These are phyloP conservation scores for Bolinopsis microptera DNA, from an alignment of 37 sponge, comb jelly and placozoan species.

Conservation along the genomic window DNA sequence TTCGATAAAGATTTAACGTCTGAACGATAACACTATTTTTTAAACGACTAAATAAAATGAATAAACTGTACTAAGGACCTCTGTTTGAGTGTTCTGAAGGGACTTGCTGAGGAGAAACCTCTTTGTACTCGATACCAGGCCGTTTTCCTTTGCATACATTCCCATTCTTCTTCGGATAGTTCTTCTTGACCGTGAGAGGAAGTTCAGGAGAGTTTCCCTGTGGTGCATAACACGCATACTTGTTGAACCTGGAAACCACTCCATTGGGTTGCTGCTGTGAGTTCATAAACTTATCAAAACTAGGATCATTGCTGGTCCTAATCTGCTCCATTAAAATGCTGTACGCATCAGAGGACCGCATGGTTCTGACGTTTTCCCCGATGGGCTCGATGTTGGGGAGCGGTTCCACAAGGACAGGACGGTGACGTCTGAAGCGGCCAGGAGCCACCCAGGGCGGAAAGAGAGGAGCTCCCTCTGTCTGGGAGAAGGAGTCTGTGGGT, in stretches of 20 bases:
- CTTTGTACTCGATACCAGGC: slow-evolving; percentile 58
- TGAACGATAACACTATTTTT: too few relatives aligned
- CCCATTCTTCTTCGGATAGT: slow-evolving; percentile 23
- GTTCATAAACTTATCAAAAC: slow-evolving; percentile 60
- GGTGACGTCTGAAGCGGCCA: not conserved
- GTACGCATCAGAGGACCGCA: slow-evolving; percentile 62
- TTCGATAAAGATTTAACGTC: too few relatives aligned
- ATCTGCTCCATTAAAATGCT: slow-evolving; percentile 58
- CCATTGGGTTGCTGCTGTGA: slow-evolving; percentile 22
- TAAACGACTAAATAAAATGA: too few relatives aligned
- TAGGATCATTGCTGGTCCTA: slow-evolving; percentile 12
- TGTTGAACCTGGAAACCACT: slow-evolving; percentile 28
- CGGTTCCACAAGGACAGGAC: slow-evolving; percentile 57
- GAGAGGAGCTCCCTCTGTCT: slow-evolving; percentile 14
- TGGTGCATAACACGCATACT: slow-evolving; percentile 61
- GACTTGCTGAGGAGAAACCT: slow-evolving; percentile 1
- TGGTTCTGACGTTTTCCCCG: slow-evolving; percentile 48
- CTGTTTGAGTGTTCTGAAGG: slow-evolving; percentile 35
- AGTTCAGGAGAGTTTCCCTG: slow-evolving; percentile 40
- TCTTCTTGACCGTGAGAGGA: slow-evolving; percentile 60
- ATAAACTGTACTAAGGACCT: too few relatives aligned
- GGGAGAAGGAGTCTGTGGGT: slow-evolving; percentile 40
- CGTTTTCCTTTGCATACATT: not conserved
- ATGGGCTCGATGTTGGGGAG: slow-evolving; percentile 48
- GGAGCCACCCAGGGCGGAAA: slow-evolving; percentile 27